Base-by-base conservation (phyloP, 2,888 invertebrate genomes). In the Stictocephala bisonia region DNA sequence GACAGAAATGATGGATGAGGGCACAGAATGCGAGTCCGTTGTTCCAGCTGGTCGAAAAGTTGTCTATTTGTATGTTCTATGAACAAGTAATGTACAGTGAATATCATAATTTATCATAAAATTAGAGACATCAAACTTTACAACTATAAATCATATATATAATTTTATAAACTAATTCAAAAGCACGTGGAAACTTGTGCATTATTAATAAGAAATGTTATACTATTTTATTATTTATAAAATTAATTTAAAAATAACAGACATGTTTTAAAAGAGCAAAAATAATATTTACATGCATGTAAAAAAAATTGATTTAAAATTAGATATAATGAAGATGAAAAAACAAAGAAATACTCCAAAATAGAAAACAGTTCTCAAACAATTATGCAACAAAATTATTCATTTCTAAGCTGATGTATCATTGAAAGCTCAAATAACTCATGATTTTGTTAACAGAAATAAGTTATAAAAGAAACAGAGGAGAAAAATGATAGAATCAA, bases 1-100 rank as follows among this genome's bases (percentile, higher is more conserved):
- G 98, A 86, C 93, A 91, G 89, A 97, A 99, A 88, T 97, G 97
- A 87, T 99, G 99, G 83, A 99, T 91, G 82, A 99, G 90, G 82
- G 99, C 99, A 87, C 98, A 99, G 89, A 99, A 99, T 80, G 97
- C 99, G 88, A 99, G 89, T 83, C 99, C 99, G 87, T 98, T 95
- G 87, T 94, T 94, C 99, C 99, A 99, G 87, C 95, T 94, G 85
- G 94, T 93, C 83, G 98, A 98, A 89, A 99, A 99, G 89, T 99
- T 99, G 84, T 94, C 95, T 89, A 99, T 91, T 88, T 95, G 93
- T 85, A 99, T 93, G 90, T 96, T 95, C 97, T 97, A 87, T 51
- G 85, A 82, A 79, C 78, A n/a, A n/a, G n/a, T n/a, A n/a, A n/a
- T n/a, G n/a, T n/a, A n/a, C n/a, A 2, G 7, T 24, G 27, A 6